Evolutionary conservation across 2,888 invertebrate species (phyloP), one percentile per base, ranked within the genome.

Genomic region (Alviniconcha strummeri): DNA sequence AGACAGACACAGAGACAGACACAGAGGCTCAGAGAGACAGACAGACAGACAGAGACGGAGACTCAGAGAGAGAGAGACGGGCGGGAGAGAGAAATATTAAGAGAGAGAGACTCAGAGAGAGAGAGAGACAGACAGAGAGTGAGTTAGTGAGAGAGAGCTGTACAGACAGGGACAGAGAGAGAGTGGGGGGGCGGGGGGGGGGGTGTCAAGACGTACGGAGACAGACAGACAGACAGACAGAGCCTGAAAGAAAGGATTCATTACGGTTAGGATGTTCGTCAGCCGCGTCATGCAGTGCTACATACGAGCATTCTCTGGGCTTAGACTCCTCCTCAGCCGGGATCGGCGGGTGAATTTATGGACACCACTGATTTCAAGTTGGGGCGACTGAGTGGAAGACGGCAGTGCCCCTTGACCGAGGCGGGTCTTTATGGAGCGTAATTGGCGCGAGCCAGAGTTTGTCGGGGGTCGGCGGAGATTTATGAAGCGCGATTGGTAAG

Each of bases 81-180:
- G 71, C n/a, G 80, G 52, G 64, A 3, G 72, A 81, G 81, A 81
- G 72, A 81, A 56, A 81, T 67, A 72, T 19, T 72, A 67, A 81
- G 56, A 81, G 72, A 81, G 56, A 81, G 80, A 75, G 55, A 75
- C 54, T 55, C 9, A 76, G 76, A 56, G 36, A 72, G 72, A 72
- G 36, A 72, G 72, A 72, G 15, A 72, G 72, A 72, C 1, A 56
- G 76, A 56, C 17, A 56, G 76, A 56, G 13, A n/a, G 17, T 1
- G 19, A 71, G 19, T 17, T 4, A 71, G 19, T 36, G 36, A 36
- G 36, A 36, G 36, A 71, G 8, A 11, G 71, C 2, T 15, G 11
- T 9, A 52, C 52, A 52, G 52, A 67, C 36, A 80, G 80, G 64
- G 36, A 67, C 56, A 80, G 67, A 80, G 80, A 64, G 67, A 9